Conservation (phyloP, 1,140 invertebrate genomes). For the Nomia melanderi region DNA sequence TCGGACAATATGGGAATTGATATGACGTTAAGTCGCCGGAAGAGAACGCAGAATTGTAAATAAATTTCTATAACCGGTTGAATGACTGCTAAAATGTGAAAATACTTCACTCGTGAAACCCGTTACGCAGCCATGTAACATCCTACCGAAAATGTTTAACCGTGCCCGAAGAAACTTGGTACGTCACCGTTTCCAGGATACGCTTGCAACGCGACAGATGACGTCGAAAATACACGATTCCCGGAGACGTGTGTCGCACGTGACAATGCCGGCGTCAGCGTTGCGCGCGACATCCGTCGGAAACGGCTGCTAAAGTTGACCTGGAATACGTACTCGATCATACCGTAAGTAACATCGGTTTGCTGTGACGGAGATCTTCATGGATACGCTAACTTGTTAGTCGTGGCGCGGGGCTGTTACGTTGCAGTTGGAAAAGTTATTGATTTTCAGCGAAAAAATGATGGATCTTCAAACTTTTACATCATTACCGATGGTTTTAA, state of each 20-base stretch:
- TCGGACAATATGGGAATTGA: no score
- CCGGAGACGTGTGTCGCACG: background rate
- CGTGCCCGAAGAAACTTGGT: background rate
- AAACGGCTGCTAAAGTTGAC: slow-evolving; percentile 2
- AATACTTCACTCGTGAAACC: no score
- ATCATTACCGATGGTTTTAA: no score
- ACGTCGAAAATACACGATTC: slow-evolving; percentile 4
- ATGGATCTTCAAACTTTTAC: no score
- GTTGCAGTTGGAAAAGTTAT: no score
- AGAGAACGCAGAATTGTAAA: no score
- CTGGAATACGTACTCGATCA: background rate
- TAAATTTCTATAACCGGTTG: no score
- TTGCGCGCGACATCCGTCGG: background rate
- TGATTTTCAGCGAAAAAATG: no score
- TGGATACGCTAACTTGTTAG: no score
- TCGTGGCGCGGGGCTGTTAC: no score
- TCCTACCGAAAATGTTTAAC: background rate
- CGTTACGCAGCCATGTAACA: background rate
- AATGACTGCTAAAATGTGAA: no score
- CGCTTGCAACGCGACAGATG: background rate
- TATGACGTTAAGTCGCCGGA: no score
- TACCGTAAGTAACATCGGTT: background rate
- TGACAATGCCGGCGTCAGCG: background rate
- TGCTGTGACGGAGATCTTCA: background rate
- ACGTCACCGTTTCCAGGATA: background rate